phyloP scores from a whole-genome alignment of 2,888 invertebrate genomes.

The Keiferia lycopersicella region DNA sequence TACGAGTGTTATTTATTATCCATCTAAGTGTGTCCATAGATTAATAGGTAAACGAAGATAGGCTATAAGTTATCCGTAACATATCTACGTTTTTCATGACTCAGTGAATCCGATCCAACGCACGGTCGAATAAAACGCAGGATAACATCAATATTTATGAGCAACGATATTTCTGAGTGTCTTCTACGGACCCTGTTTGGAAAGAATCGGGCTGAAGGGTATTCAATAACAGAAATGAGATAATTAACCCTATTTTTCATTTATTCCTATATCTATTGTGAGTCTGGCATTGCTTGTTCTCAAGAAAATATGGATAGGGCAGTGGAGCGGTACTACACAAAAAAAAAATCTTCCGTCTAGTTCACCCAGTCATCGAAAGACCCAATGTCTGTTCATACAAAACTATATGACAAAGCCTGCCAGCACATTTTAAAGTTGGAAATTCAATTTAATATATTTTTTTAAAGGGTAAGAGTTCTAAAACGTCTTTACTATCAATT shows the following conservation, averaged over 20 bases:
- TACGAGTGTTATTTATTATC: neutral
- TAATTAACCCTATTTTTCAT: slow-evolving; percentile 15
- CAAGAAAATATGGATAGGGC: neutral
- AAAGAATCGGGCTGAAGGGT: neutral
- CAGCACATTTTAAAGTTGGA: too few species aligned
- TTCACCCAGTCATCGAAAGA: too few species aligned
- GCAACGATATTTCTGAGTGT: slow-evolving; percentile 24
- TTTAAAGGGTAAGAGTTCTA: too few species aligned
- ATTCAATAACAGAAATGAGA: slow-evolving; percentile 2
- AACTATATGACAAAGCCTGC: too few species aligned
- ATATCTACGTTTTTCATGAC: neutral
- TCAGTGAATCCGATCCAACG: slow-evolving; percentile 23
- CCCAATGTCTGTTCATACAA: too few species aligned
- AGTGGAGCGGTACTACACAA: too few species aligned
- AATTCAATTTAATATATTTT: too few species aligned
- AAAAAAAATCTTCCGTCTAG: too few species aligned
- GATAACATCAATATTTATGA: slow-evolving; percentile 35
- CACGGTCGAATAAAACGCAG: slow-evolving; percentile 30
- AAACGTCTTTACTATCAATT: too few species aligned
- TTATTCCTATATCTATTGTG: neutral
- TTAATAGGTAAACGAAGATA: neutral
- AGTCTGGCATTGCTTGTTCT: too few species aligned
- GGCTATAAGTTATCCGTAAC: neutral
- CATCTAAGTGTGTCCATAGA: neutral
- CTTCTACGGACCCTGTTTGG: neutral